phyloP scores from a whole-genome alignment of 2,113 vertebrate species.

The Nothocercus julius region DNA sequence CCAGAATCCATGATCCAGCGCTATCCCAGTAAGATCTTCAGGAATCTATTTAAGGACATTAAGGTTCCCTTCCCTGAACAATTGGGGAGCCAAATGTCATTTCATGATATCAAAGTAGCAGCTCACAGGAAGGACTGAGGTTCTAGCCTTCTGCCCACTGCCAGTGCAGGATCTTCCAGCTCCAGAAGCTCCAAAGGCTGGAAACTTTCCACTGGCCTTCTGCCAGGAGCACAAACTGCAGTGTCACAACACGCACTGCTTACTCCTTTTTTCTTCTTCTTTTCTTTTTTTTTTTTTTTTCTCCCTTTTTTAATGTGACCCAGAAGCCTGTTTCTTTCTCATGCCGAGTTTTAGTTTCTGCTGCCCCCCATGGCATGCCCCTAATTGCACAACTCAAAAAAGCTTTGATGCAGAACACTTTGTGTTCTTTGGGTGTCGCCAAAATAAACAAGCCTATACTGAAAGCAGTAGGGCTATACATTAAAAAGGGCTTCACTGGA shows the following conservation, averaged over 20 bases:
- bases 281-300: neutral
- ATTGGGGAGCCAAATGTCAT: neutral
- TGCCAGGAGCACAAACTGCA: neutral
- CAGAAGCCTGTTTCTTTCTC: neutral
- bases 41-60: accelerated
- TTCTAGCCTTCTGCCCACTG: neutral
- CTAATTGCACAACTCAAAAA: neutral
- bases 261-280: neutral
- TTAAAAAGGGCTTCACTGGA: neutral
- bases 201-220: accelerated
- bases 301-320: neutral
- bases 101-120: neutral
- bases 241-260: neutral
- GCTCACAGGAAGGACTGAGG: neutral
- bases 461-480: neutral
- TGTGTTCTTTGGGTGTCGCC: neutral
- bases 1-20: neutral
- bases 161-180: neutral
- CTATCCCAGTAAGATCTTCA: neutral
- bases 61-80: neutral
- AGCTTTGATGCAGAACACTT: neutral
- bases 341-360: neutral
- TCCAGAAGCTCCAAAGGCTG: neutral
- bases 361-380: neutral
- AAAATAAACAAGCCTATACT: neutral